A percentile compares a stretch with the other conserved stretches of the same genome.
Conservation (phyloP, 2,797 vertebrate genomes). For the Malurus leucopterus region DNA sequence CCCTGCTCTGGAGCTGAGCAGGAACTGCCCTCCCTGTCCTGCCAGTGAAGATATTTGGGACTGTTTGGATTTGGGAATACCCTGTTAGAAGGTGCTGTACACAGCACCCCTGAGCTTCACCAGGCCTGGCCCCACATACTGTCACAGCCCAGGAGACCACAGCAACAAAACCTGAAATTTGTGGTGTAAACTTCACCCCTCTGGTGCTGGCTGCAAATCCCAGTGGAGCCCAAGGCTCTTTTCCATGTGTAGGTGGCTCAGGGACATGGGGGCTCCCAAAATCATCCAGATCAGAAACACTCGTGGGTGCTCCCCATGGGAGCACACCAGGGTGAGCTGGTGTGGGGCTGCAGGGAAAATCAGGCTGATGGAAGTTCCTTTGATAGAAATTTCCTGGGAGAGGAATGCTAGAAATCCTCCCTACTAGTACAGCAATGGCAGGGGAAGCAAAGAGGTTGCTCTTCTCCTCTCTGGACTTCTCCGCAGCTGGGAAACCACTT, state of each 20-base stretch:
- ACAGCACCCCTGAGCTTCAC: background rate
- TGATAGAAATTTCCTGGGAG: background rate
- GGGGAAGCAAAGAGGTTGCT: background rate
- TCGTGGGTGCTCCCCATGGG: background rate
- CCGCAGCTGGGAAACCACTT: background rate
- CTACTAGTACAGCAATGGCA: background rate
- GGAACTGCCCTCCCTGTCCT: background rate
- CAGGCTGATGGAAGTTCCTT: background rate
- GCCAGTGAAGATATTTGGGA: fast-evolving
- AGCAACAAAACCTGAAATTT: background rate
- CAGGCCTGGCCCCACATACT: background rate
- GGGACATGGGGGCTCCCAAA: background rate
- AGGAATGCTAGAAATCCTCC: background rate
- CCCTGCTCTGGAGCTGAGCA: background rate
- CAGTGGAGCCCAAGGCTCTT: background rate
- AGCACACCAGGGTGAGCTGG: background rate
- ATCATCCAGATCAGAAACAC: background rate
- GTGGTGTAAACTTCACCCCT: background rate
- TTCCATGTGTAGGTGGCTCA: background rate
- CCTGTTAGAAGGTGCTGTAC: fast-evolving
- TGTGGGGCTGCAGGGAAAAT: background rate
- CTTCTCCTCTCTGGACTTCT: background rate
- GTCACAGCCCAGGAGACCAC: background rate
- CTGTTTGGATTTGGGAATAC: background rate
- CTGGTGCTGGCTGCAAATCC: background rate